Evolutionary conservation across 2,797 vertebrate genomes (phyloP).

Genomic region (Malacoraja senta): DNA sequence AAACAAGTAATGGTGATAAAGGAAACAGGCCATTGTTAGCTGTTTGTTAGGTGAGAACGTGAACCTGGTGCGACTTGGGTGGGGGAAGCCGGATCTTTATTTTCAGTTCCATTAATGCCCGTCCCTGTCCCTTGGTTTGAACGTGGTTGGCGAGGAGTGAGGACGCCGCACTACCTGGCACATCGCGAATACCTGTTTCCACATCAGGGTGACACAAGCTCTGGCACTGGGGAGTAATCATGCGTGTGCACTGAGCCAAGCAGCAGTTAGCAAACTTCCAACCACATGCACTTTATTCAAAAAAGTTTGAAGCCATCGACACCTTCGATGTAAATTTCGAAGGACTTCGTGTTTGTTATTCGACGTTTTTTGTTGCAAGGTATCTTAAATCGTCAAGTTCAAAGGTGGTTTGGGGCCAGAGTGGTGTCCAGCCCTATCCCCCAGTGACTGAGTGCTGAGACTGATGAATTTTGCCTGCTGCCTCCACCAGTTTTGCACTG

Average conservation of each 20-base stretch:
- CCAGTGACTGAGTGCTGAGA: not conserved
- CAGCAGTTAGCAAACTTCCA: not conserved
- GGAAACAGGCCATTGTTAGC: too few relatives aligned
- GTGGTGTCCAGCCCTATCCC: not conserved
- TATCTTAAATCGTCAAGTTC: not conserved
- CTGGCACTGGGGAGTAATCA: not conserved
- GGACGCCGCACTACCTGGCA: not conserved
- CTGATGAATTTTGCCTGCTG: slow-evolving; percentile 31
- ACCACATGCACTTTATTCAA: not conserved
- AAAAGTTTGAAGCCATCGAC: not conserved
- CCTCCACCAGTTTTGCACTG: not conserved
- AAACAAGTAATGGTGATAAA: too few relatives aligned
- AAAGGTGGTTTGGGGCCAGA: slow-evolving; percentile 22
- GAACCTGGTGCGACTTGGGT: too few relatives aligned
- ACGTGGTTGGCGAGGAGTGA: not conserved
- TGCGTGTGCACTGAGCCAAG: not conserved
- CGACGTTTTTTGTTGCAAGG: not conserved
- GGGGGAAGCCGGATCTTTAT: not conserved
- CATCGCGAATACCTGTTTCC: slow-evolving; percentile 1
- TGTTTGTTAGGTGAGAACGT: too few relatives aligned
- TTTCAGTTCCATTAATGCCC: not conserved
- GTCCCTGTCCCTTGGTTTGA: not conserved
- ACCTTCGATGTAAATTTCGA: not conserved
- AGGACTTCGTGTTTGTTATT: not conserved
- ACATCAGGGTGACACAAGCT: not conserved